Conservation (phyloP, 2,888 invertebrate species). For the Nomada fucata region DNA sequence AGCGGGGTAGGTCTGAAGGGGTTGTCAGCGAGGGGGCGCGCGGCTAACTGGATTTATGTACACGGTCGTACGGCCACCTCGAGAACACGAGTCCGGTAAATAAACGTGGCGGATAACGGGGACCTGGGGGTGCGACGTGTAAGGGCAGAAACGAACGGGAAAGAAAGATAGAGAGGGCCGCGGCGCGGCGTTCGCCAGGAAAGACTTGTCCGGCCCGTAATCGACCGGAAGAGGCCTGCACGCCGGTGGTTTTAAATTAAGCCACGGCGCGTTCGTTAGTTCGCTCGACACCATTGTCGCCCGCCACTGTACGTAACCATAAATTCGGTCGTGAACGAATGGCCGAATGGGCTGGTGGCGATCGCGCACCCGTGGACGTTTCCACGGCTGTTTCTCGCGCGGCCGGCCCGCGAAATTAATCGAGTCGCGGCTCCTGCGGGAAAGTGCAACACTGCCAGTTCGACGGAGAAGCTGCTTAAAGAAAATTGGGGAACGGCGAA, state of each 20-base stretch:
- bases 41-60: conserved; percentile 74
- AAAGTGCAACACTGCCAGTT: neutral
- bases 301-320: conserved; percentile 66
- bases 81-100: conserved; percentile 79
- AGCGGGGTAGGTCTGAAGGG: neutral
- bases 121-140: conserved; percentile 23
- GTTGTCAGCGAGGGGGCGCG: conserved; percentile 29
- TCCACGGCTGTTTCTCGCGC: conserved; percentile 58
- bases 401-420: conserved; percentile 60
- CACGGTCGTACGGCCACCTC: conserved; percentile 70
- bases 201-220: conserved; percentile 76
- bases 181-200: conserved; percentile 61
- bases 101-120: conserved; percentile 77
- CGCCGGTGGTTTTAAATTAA: conserved; percentile 75
- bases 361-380: conserved; percentile 43
- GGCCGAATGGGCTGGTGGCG: conserved; percentile 48
- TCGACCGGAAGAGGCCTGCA: conserved; percentile 77
- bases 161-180: conserved; percentile 54
- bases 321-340: conserved; percentile 70
- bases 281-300: conserved; percentile 70
- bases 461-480: neutral
- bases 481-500: too few species aligned
- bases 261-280: conserved; percentile 72
- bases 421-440: conserved; percentile 35
- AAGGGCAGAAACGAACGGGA: conserved; percentile 49